These are phyloP conservation scores for Neodiprion pinetum DNA, from an alignment of 1,140 invertebrate species.

Conservation along the genomic window DNA sequence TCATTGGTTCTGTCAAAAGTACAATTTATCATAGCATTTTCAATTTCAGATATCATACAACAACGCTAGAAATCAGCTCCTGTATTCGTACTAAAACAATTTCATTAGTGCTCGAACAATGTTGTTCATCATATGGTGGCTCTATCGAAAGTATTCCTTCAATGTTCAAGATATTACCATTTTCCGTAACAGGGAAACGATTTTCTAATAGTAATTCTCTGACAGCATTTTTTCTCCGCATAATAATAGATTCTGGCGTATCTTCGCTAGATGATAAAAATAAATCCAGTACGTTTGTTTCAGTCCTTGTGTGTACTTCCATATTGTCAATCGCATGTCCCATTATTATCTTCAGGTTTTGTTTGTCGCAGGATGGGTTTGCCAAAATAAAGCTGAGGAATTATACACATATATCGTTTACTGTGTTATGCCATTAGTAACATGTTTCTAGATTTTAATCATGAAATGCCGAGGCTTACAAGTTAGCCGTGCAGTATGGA, in stretches of 20 bases:
- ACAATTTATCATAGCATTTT: neutral
- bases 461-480: neutral
- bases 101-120: constrained; percentile 49
- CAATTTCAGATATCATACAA: neutral
- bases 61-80: neutral
- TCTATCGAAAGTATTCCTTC: constrained; percentile 47
- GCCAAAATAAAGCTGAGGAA: constrained; percentile 50
- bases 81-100: constrained; percentile 53
- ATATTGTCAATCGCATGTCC: constrained; percentile 47
- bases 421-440: neutral
- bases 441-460: neutral
- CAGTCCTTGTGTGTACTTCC: constrained; percentile 34
- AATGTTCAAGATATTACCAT: constrained; percentile 43
- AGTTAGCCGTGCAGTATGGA: no score
- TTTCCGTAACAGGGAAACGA: constrained; percentile 48
- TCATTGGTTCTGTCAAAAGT: no score
- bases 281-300: constrained; percentile 43
- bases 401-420: constrained; percentile 18
- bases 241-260: constrained; percentile 28
- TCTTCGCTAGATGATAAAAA: constrained; percentile 32
- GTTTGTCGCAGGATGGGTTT: constrained; percentile 30
- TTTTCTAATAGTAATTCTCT: constrained; percentile 46
- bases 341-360: constrained; percentile 42
- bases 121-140: constrained; percentile 50
- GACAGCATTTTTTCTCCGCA: constrained; percentile 42